A percentile compares a stretch with the other conserved stretches of the same genome.
These are phyloP conservation scores for Sebastes paucispinis DNA, from an alignment of 2,797 vertebrate genomes.

Conservation along the genomic window DNA sequence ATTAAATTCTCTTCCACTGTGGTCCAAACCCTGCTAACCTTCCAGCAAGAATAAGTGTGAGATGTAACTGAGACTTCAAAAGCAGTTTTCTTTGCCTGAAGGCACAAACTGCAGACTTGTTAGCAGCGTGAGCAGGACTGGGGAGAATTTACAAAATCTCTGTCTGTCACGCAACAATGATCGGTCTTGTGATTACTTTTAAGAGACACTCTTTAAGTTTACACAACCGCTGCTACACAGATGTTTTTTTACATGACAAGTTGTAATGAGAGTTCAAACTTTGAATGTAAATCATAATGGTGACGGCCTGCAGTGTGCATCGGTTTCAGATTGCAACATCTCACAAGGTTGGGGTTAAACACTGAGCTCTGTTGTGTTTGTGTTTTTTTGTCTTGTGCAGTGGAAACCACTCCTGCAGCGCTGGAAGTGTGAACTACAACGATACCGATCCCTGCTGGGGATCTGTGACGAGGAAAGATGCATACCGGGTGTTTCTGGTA, in stretches of 20 bases:
- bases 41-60: conserved; percentile 30
- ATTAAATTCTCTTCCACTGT: conserved; percentile 24
- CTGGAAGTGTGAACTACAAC: conserved; percentile 87
- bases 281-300: neutral
- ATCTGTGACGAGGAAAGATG: conserved; percentile 87
- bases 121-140: neutral
- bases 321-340: neutral
- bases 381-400: conserved; percentile 53
- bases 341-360: neutral
- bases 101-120: conserved; percentile 4
- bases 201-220: conserved; percentile 1
- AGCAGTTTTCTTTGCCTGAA: conserved; percentile 23
- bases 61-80: conserved; percentile 44
- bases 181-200: conserved; percentile 4
- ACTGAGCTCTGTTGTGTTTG: neutral
- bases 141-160: neutral
- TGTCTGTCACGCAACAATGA: neutral
- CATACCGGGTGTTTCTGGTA: conserved; percentile 95
- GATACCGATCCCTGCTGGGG: conserved; percentile 96
- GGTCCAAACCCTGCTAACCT: conserved; percentile 9
- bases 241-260: neutral
- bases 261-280: neutral
- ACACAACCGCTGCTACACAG: neutral
- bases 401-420: conserved; percentile 90
- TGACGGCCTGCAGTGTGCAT: neutral